Conservation (phyloP, 2,888 invertebrate species). For the Merodon equestris region DNA sequence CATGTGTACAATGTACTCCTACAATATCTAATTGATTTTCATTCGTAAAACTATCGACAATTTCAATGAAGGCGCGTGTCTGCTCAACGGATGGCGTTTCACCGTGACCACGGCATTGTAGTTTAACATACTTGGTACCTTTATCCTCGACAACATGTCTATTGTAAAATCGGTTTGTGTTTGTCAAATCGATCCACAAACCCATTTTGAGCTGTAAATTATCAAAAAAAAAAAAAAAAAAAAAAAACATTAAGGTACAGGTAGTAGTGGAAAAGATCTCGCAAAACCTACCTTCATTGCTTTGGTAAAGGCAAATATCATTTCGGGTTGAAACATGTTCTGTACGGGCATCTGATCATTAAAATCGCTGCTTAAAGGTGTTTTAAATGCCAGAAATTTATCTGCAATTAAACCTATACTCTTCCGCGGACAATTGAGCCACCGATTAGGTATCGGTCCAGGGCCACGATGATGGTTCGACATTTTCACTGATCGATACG, state of each 20-base stretch:
- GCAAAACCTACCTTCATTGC: slow-evolving; percentile 83
- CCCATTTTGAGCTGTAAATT: slow-evolving; percentile 91
- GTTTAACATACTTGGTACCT: slow-evolving; percentile 91
- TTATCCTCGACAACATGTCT: slow-evolving; percentile 87
- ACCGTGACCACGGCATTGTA: slow-evolving; percentile 94
- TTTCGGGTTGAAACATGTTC: slow-evolving; percentile 90
- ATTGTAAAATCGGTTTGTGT: slow-evolving; percentile 95
- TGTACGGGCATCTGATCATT: slow-evolving; percentile 91
- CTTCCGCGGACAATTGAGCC: slow-evolving; percentile 93
- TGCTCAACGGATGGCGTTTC: slow-evolving; percentile 94
- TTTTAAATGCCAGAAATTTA: slow-evolving; percentile 88
- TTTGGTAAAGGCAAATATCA: slow-evolving; percentile 90
- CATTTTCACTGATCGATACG: slow-evolving; percentile 25
- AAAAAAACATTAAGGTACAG: neutral
- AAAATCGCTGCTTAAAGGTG: slow-evolving; percentile 91
- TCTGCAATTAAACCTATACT: slow-evolving; percentile 85
- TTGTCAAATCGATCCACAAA: slow-evolving; percentile 97
- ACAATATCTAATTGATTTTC: slow-evolving; percentile 87
- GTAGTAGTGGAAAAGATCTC: neutral
- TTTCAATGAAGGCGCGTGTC: slow-evolving; percentile 88
- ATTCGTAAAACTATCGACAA: slow-evolving; percentile 88
- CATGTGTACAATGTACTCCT: slow-evolving; percentile 96
- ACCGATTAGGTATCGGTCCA: slow-evolving; percentile 90
- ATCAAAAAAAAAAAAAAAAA: slow-evolving; percentile 3
- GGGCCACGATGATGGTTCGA: slow-evolving; percentile 71